Evolutionary conservation across 2,113 vertebrate genomes (phyloP), one percentile per base, ranked within the genome.

Genomic region (Conger conger): DNA sequence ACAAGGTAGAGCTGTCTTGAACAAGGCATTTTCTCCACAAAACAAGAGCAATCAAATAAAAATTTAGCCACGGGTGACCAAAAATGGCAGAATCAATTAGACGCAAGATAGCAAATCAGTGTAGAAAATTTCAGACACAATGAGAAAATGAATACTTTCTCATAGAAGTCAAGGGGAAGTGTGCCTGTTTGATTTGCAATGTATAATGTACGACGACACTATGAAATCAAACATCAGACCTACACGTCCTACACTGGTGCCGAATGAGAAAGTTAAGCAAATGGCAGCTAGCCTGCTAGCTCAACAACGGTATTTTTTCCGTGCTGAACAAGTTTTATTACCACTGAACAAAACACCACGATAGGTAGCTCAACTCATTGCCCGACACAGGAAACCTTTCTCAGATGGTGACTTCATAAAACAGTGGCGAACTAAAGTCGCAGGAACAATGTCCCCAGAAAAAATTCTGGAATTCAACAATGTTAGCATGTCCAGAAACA

Each of bases 341-440:
- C n/a, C n/a, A n/a, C n/a, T n/a, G n/a, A 89, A 35, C 84, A 88
- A 86, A 88, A 85, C 23, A 81, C 79, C 18, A 87, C 83, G 81
- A 57, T 30, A 79, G 9, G 88, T 82, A 3, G 84, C 82, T 76
- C 35, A 86, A 76, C 30, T 87, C 4, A 86, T 82, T 33, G 82
- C 76, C 38, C 53, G 8, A 40, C 90, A 86, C 0, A 18, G 85
- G 1, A 88, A 89, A 85, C 81, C 84, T 1, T 87, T 85, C 30
- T 88, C 81, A 86, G 87, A 84, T 9, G 83, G 87, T 36, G 79
- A 90, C 13, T 78, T 88, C 38, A 88, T 85, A 77, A 91, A 90
- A 73, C 38, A 86, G 54, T 86, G 87, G n/a, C n/a, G n/a, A n/a
- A n/a, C n/a, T n/a, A 82, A 87, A 87, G 68, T 88, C 13, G 16